These are phyloP conservation scores for Anseranas semipalmata DNA, from an alignment of 2,113 vertebrate species.

Conservation along the genomic window DNA sequence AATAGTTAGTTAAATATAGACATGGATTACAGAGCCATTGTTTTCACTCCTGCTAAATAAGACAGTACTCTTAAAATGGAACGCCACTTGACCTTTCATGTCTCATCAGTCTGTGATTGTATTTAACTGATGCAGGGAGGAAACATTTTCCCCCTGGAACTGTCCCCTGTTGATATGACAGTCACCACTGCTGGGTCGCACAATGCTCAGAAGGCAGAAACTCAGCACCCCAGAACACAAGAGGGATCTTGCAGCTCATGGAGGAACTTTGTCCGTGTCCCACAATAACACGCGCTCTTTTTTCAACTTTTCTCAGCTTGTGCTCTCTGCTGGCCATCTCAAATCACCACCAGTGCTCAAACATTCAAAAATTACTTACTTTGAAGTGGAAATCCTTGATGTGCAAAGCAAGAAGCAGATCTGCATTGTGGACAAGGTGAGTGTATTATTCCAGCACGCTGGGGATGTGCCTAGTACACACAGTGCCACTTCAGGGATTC, in stretches of 20 bases:
- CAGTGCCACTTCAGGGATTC: background rate
- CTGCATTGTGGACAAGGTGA: constrained; percentile 84
- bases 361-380: constrained; percentile 74
- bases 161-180: constrained; percentile 57
- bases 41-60: constrained; percentile 79
- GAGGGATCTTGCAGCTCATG: constrained; percentile 7
- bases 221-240: constrained; percentile 21
- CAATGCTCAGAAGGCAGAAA: constrained; percentile 72
- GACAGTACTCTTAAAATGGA: constrained; percentile 74
- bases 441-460: background rate
- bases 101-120: constrained; percentile 18
- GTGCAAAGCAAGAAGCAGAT: constrained; percentile 80
- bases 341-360: constrained; percentile 49
- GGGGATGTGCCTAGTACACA: background rate
- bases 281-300: constrained; percentile 66
- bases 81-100: constrained; percentile 72
- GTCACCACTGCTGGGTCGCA: constrained; percentile 10
- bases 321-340: constrained; percentile 70
- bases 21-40: constrained; percentile 76
- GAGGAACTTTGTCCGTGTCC: constrained; percentile 18
- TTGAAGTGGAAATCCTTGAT: constrained; percentile 84
- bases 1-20: constrained; percentile 81
- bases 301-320: constrained; percentile 72
- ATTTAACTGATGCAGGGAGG: constrained; percentile 68
- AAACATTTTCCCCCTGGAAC: constrained; percentile 9